Conservation (phyloP, 1,140 invertebrate species). For the Dreissena polymorpha region DNA sequence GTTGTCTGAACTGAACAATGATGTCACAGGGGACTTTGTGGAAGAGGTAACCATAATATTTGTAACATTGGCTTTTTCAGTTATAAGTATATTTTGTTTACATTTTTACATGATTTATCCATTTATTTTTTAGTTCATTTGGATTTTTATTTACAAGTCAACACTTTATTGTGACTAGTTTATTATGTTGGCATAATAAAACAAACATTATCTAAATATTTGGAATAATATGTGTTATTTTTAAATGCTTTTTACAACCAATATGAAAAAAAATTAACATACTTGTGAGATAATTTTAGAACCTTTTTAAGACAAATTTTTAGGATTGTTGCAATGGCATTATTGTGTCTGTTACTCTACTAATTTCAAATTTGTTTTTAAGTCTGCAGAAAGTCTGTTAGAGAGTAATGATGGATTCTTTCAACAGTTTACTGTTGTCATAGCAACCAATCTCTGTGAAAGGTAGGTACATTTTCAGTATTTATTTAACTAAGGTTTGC, state of each 20-base stretch:
- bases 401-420: constrained; percentile 94
- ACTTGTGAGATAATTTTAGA: too few species aligned
- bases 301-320: too few species aligned
- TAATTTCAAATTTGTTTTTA: background rate
- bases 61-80: background rate
- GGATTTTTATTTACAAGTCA: too few species aligned
- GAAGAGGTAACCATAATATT: constrained; percentile 84
- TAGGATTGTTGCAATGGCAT: too few species aligned
- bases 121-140: too few species aligned
- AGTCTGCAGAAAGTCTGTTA: constrained; percentile 89
- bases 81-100: too few species aligned
- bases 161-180: too few species aligned
- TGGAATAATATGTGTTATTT: too few species aligned
- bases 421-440: constrained; percentile 91
- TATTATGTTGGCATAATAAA: too few species aligned
- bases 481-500: background rate
- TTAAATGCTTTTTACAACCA: too few species aligned
- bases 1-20: constrained; percentile 94
- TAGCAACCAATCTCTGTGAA: constrained; percentile 92
- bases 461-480: constrained; percentile 82
- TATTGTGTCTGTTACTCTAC: background rate
- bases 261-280: constrained; percentile 2
- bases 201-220: too few species aligned
- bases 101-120: too few species aligned
- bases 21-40: constrained; percentile 95